Evolutionary conservation across 1,140 invertebrate species (phyloP).

Genomic region (Sesamia nonagrioides): DNA sequence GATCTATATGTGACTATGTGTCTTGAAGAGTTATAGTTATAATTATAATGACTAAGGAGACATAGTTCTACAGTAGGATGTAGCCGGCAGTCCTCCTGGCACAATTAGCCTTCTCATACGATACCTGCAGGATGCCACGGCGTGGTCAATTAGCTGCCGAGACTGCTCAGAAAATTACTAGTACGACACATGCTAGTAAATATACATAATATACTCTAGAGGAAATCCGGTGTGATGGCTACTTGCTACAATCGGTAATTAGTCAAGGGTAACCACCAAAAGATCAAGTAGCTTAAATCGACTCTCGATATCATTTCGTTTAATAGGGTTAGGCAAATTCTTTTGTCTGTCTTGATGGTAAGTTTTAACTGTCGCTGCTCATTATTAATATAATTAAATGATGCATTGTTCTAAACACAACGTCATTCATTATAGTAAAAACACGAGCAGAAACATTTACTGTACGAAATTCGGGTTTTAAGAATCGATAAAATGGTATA

Average conservation of each 20-base stretch:
- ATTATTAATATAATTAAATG: too few species aligned
- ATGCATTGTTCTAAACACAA: too few species aligned
- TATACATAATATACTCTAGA: conserved; percentile 14
- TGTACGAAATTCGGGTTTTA: not conserved
- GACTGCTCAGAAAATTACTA: conserved; percentile 28
- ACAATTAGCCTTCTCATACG: conserved; percentile 30
- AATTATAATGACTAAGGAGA: not conserved
- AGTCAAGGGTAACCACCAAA: too few species aligned
- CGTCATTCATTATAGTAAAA: too few species aligned
- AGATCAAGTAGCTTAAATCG: not conserved
- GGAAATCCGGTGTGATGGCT: conserved; percentile 24
- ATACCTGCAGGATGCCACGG: conserved; percentile 32
- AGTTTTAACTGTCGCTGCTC: too few species aligned
- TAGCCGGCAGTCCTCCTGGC: conserved; percentile 1
- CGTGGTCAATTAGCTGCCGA: conserved; percentile 24
- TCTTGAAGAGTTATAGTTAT: too few species aligned
- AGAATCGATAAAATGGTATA: conserved; percentile 16
- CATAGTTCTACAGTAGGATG: not conserved
- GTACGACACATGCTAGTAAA: conserved; percentile 4
- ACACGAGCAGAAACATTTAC: not conserved
- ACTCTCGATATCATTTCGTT: not conserved
- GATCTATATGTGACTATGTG: not conserved
- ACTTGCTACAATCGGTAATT: conserved; percentile 16
- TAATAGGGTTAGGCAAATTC: not conserved
- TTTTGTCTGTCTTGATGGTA: not conserved